Percentiles rank a stretch among this genome's conserved stretches.
These are phyloP conservation scores for Idaea dimidiata DNA, from an alignment of 2,888 invertebrate genomes.

Conservation along the genomic window DNA sequence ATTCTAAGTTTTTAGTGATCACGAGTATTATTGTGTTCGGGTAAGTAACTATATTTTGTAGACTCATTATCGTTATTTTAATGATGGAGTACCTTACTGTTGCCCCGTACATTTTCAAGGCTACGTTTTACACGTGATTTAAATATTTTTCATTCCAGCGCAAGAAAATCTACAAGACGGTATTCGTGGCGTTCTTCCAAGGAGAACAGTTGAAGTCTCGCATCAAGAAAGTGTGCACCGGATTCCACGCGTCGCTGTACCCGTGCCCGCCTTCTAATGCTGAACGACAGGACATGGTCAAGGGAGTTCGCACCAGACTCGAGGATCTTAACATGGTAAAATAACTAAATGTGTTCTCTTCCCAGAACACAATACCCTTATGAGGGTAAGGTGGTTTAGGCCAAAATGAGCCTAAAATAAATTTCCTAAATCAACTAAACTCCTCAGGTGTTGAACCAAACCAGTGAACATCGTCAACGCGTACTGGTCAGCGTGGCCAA, in stretches of 20 bases:
- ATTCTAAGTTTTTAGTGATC: no score
- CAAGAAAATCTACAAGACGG: constrained; percentile 92
- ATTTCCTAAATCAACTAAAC: neutral
- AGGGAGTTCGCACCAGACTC: constrained; percentile 92
- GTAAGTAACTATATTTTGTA: no score
- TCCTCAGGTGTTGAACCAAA: constrained; percentile 90
- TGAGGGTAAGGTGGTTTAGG: no score
- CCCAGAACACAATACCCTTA: no score
- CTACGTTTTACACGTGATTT: no score
- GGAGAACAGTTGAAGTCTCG: constrained; percentile 94
- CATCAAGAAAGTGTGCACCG: constrained; percentile 96
- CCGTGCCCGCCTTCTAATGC: constrained; percentile 93
- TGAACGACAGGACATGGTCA: constrained; percentile 94
- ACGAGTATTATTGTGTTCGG: no score
- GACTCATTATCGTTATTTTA: no score
- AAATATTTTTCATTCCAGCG: constrained; percentile 80
- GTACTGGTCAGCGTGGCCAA: constrained; percentile 93
- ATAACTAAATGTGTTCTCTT: no score
- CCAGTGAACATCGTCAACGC: constrained; percentile 94
- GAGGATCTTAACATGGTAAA: constrained; percentile 91
- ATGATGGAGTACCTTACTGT: no score
- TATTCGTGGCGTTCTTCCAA: constrained; percentile 94
- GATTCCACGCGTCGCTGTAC: constrained; percentile 95
- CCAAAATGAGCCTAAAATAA: no score
- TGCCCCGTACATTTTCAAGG: no score